Conservation (phyloP, 35 echinoderm and acorn worm genomes). For the Apostichopus californicus region DNA sequence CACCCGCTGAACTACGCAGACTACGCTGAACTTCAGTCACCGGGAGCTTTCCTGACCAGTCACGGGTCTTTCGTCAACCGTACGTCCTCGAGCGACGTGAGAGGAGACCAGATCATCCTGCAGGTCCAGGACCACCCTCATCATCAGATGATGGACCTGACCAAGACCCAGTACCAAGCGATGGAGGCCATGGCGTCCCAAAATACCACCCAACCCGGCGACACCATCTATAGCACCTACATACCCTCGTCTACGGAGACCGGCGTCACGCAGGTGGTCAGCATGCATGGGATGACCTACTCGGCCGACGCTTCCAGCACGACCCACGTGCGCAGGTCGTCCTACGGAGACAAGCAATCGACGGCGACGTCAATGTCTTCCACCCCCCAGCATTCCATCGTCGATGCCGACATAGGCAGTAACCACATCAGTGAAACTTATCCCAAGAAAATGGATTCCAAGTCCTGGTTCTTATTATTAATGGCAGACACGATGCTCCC, state of each 20-base stretch:
- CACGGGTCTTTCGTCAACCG: conserved; percentile 1
- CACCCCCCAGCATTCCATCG: conserved; percentile 1
- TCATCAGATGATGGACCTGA: conserved; percentile 44
- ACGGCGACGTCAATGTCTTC: background rate
- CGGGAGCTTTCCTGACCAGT: conserved; percentile 10
- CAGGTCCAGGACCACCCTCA: conserved; percentile 29
- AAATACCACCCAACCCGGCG: background rate
- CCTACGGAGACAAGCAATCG: background rate
- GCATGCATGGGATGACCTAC: conserved; percentile 18
- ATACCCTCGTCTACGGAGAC: background rate
- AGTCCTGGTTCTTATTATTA: conserved; percentile 26
- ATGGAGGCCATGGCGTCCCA: conserved; percentile 24
- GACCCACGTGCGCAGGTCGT: background rate
- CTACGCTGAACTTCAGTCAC: conserved; percentile 45
- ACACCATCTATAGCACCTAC: conserved; percentile 11
- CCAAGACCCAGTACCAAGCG: conserved; percentile 38
- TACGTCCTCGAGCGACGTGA: background rate
- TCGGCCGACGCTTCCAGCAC: background rate
- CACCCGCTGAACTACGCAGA: conserved; percentile 54
- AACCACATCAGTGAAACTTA: background rate
- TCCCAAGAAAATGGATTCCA: background rate
- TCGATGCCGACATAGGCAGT: background rate
- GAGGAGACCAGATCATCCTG: conserved; percentile 46
- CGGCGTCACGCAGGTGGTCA: conserved; percentile 8
- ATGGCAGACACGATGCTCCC: conserved; percentile 51